Base-by-base conservation (phyloP, 2,888 invertebrate species). In the Creontiades dilutus region DNA sequence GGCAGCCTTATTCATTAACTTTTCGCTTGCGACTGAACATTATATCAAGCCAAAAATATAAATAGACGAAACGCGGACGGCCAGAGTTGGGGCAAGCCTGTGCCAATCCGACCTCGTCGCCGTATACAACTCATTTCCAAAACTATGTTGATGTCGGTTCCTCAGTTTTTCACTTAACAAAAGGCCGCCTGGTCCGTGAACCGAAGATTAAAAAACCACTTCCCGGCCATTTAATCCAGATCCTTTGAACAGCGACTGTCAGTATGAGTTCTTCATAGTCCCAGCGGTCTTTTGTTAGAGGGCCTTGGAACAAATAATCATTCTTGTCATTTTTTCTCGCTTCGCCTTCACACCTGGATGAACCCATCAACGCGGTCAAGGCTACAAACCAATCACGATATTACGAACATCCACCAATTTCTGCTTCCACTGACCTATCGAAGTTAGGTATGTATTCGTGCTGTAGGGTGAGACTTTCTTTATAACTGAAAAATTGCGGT, bases 51-150 rank as follows among this genome's bases (percentile, higher is more conserved):
- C 37, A 37, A 7, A 37, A 37, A 37, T 37, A 37, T 37, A 37
- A 37, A 37, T 37, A 37, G 57, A 57, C 57, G 57, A 57, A 57
- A 57, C 57, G 13, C 16, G 14, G 16, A 57, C 68, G 68, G 68
- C 23, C 68, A 23, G 68, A 68, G 68, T 23, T 68, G n/a, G 23
- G 68, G 28, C 61, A 37, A 37, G 14, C 85, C 19, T 57, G 7
- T 85, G 85, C 85, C 85, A 85, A 85, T 85, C 14, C 46, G 19
- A 28, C 14, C 55, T 61, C 61, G 85, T 16, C 61, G 9, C 12
- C 82, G 19, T 52, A 52, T 19, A 52, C 14, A 48, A 52, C n/a
- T 52, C 23, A 23, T 48, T 82, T 82, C 52, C 23, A 52, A 82
- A 82, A 82, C 82, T 52, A 23, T 68, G 68, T 68, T 68, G 19